phyloP scores from a whole-genome alignment of 2,888 invertebrate species.

The Cerastis leucographa region DNA sequence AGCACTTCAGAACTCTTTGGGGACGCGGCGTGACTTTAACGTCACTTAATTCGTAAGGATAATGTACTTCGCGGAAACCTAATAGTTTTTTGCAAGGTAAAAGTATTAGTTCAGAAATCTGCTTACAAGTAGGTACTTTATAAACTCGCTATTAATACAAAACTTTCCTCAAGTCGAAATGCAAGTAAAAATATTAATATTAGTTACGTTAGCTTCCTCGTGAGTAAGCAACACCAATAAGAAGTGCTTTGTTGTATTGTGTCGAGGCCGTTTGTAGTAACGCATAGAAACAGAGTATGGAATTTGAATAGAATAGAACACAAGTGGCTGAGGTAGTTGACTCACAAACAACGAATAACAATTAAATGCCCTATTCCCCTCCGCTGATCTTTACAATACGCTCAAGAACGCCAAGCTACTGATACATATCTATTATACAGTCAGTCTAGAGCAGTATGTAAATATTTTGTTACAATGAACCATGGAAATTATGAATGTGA shows the following conservation, averaged over 20 bases:
- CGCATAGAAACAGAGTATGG: constrained; percentile 44
- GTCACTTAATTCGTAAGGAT: constrained; percentile 24
- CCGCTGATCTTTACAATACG: constrained; percentile 58
- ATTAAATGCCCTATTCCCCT: constrained; percentile 58
- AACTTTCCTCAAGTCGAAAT: constrained; percentile 4
- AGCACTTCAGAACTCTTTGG: constrained; percentile 8
- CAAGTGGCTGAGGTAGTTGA: constrained; percentile 41
- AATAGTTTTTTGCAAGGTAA: constrained; percentile 4
- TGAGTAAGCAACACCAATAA: constrained; percentile 40
- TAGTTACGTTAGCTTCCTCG: constrained; percentile 17
- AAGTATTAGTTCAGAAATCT: constrained; percentile 7
- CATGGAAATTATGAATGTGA: constrained; percentile 53
- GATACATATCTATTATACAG: constrained; percentile 67
- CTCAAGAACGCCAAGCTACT: constrained; percentile 43
- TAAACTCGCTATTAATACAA: neutral
- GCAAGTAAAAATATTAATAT: constrained; percentile 7
- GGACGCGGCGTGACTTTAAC: constrained; percentile 31
- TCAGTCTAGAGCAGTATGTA: constrained; percentile 50
- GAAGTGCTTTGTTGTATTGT: constrained; percentile 42
- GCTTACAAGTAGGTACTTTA: constrained; percentile 2
- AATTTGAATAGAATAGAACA: constrained; percentile 55
- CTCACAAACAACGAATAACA: constrained; percentile 54
- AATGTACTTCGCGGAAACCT: constrained; percentile 16
- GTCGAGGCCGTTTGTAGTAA: constrained; percentile 36
- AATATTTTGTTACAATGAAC: constrained; percentile 58